These are phyloP conservation scores for Drosophila gunungcola DNA, from an alignment of 1,140 invertebrate genomes.

Conservation along the genomic window DNA sequence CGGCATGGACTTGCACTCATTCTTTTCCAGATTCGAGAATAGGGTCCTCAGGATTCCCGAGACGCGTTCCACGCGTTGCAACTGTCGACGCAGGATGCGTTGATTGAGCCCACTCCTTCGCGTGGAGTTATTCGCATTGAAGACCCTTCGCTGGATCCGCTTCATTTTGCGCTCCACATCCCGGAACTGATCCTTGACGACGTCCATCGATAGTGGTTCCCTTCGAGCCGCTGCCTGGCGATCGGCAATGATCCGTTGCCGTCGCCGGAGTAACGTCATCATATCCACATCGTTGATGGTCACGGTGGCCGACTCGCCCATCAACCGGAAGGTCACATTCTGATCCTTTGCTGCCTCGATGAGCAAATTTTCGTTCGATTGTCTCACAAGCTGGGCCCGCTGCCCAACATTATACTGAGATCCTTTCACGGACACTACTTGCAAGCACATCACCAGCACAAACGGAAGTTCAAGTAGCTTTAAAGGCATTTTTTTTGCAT, in stretches of 20 bases:
- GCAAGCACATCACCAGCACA: constrained; percentile 21
- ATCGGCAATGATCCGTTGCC: constrained; percentile 11
- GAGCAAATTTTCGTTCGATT: constrained; percentile 42
- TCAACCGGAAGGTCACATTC: constrained; percentile 70
- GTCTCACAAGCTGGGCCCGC: constrained; percentile 7
- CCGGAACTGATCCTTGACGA: constrained; percentile 45
- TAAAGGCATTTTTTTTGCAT: constrained; percentile 39
- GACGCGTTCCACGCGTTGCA: constrained; percentile 39
- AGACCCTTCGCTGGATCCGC: constrained; percentile 26
- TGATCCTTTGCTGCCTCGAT: constrained; percentile 51
- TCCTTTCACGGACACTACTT: not conserved
- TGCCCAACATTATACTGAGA: not conserved
- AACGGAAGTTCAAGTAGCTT: not conserved
- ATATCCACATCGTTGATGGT: constrained; percentile 65
- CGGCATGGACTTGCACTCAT: constrained; percentile 90
- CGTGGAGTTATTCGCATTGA: constrained; percentile 31
- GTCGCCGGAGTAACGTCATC: constrained; percentile 34
- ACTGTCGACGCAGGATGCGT: constrained; percentile 32
- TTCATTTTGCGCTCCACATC: constrained; percentile 39
- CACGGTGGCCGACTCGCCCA: constrained; percentile 56
- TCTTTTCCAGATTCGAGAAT: constrained; percentile 42
- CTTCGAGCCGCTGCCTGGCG: constrained; percentile 12
- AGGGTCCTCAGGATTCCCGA: constrained; percentile 16
- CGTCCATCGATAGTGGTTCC: constrained; percentile 43
- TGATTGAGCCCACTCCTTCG: constrained; percentile 11